Evolutionary conservation across 1,140 invertebrate genomes (phyloP).

Genomic region (Megalopta genalis): DNA sequence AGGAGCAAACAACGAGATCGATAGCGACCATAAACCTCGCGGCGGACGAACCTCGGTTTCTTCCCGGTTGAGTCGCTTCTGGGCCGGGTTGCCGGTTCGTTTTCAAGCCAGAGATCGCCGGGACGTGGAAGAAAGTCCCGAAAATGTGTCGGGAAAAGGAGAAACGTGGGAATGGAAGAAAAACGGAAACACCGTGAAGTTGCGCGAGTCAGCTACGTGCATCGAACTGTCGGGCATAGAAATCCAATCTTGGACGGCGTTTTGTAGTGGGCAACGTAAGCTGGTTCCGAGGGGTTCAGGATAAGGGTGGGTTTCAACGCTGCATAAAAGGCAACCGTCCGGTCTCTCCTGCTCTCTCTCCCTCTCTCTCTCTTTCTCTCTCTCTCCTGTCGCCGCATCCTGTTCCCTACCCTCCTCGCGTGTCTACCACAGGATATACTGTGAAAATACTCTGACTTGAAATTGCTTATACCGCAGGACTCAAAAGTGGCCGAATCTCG

Average conservation of each 20-base stretch:
- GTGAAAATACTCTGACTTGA: conserved; percentile 20
- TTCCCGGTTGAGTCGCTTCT: not conserved
- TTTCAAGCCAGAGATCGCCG: not conserved
- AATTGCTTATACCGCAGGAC: conserved; percentile 22
- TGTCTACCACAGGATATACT: conserved; percentile 27
- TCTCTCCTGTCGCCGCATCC: not conserved
- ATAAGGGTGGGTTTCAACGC: conserved; percentile 43
- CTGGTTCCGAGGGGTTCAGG: conserved; percentile 26
- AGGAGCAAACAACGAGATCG: conserved; percentile 30
- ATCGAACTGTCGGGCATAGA: conserved; percentile 46
- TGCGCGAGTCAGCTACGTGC: conserved; percentile 11
- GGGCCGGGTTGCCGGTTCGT: too few relatives aligned
- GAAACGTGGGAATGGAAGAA: too few relatives aligned
- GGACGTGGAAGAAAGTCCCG: not conserved
- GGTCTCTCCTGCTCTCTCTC: not conserved
- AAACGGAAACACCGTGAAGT: conserved; percentile 5
- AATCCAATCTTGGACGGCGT: conserved; percentile 51
- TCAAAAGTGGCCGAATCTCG: not conserved
- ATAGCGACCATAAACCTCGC: conserved; percentile 28
- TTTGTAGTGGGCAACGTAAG: conserved; percentile 48
- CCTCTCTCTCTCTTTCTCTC: not conserved
- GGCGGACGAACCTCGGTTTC: not conserved
- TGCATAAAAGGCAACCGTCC: conserved; percentile 48
- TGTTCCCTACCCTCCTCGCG: conserved; percentile 16
- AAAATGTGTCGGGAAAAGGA: not conserved